Base-by-base conservation (phyloP, 2,888 invertebrate species). In the Linyphia triangularis region DNA sequence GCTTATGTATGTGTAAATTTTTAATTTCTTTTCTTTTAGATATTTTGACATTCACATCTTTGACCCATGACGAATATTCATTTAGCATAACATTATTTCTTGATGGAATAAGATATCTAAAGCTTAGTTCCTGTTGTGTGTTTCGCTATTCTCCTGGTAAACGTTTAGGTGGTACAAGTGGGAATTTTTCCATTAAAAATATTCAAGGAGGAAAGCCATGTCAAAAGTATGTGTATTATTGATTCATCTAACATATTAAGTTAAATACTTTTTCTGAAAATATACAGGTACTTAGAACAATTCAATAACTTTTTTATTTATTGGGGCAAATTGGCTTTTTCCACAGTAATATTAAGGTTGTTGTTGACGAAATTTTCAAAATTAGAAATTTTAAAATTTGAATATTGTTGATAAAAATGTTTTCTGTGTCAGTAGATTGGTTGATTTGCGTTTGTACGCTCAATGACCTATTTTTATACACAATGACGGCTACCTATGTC, bases 91-190 rank as follows among this genome's bases (percentile, higher is more conserved):
- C 93, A 2, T 90, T 93, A 82, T 93, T 93, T 90, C 91, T 93
- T 16, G 92, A 93, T 89, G 93, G 93, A 19, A 91, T 92, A 72
- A 91, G 92, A 82, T 92, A 93, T 91, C 91, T 92, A 67, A 92
- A 93, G 10, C 91, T 93, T 70, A 93, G 93, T 90, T 92, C 93
- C 0, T 93, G 93, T 90, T 93, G 93, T 91, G 93, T 93, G 90
- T 93, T 92, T 90, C 92, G 93, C 73, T 93, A 93, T 90, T 90
- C 90, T 9, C 90, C 90, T 10, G 93, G 93, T 0, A 90, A 91
- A 10, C 91, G 92, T 75, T 91, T 93, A 4, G 93, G 93, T 5
- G 93, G 93, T 1, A 91, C 91, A 69, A 91, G 92, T 90, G 93
- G 93, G 16, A 92, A 92, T 85, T 93, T 93, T 90, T 92, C 92